These are phyloP conservation scores for Nothobranchius furzeri DNA, from an alignment of 2,113 vertebrate genomes.

Conservation along the genomic window DNA sequence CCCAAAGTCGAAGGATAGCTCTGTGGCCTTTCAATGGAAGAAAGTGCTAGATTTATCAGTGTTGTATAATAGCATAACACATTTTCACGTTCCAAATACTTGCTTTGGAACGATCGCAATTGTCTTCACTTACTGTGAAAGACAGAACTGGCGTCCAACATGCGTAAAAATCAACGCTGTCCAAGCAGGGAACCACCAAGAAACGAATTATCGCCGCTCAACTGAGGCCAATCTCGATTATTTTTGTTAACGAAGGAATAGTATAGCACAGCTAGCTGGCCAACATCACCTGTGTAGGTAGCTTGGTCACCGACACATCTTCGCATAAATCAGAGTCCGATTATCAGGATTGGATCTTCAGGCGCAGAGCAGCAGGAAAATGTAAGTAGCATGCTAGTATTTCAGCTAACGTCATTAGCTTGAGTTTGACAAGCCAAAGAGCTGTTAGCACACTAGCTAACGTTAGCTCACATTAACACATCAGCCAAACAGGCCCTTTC, in stretches of 20 bases:
- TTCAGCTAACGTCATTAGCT: slow-evolving; percentile 63
- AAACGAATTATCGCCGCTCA: slow-evolving; percentile 80
- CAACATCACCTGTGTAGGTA: slow-evolving; percentile 59
- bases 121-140: slow-evolving; percentile 58
- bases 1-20: slow-evolving; percentile 82
- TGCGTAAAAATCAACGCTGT: slow-evolving; percentile 79
- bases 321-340: slow-evolving; percentile 39
- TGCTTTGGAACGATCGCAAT: slow-evolving; percentile 54
- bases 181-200: slow-evolving; percentile 80
- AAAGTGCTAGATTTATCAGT: slow-evolving; percentile 75
- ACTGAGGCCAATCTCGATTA: slow-evolving; percentile 78
- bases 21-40: slow-evolving; percentile 78
- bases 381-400: slow-evolving; percentile 70
- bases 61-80: slow-evolving; percentile 72
- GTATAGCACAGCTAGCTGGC: slow-evolving; percentile 64
- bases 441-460: slow-evolving; percentile 44
- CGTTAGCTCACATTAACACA: slow-evolving; percentile 56
- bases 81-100: slow-evolving; percentile 60
- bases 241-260: slow-evolving; percentile 73
- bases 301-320: slow-evolving; percentile 54
- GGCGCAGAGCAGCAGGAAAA: slow-evolving; percentile 65
- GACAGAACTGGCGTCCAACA: slow-evolving; percentile 77
- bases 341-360: slow-evolving; percentile 64
- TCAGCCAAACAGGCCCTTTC: slow-evolving; percentile 52
- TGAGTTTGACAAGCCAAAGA: slow-evolving; percentile 56